Base-by-base conservation (phyloP, 1,140 invertebrate genomes). In the Saccostrea echinata region DNA sequence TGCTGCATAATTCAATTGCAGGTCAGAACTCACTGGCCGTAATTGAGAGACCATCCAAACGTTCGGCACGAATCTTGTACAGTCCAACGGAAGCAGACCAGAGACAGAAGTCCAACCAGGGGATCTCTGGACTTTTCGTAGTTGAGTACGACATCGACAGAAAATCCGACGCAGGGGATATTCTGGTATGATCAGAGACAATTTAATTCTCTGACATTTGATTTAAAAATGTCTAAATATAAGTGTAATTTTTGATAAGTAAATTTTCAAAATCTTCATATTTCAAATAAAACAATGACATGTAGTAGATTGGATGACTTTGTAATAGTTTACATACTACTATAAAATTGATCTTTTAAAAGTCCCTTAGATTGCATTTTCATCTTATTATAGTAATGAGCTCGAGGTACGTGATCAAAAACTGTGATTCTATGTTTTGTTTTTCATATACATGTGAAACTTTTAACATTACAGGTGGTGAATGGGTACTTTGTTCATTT, bases 401-500 rank as follows among this genome's bases (percentile, higher is more conserved):
- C n/a, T n/a, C n/a, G n/a, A n/a, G n/a, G n/a, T n/a, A n/a, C n/a
- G n/a, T n/a, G n/a, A n/a, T n/a, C n/a, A n/a, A n/a, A n/a, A n/a
- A n/a, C n/a, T n/a, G n/a, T 43, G 43, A 43, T 8, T 61, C 18
- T 21, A 61, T 0, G 6, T 8, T 61, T 21, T 21, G 18, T 21
- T 1, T 61, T 61, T 18, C 18, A 61, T 61, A 61, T 21, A 61
- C 6, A 61, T 61, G 16, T 21, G 53, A n/a, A n/a, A 11, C 18
- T 18, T 18, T 61, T 16, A 30, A 33, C 87, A 13, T 89, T 90
- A 3, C 93, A 97, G 96, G 95, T 97, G 8, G 96, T 97, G 88
- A 96, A 97, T 90, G 97, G 97, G 0, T 97, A 97, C 93, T 97
- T 97, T 94, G 97, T 97, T 3, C 97, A 97, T 91, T 97, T 97